phyloP scores from a whole-genome alignment of 2,888 invertebrate species.

The Timema podura region DNA sequence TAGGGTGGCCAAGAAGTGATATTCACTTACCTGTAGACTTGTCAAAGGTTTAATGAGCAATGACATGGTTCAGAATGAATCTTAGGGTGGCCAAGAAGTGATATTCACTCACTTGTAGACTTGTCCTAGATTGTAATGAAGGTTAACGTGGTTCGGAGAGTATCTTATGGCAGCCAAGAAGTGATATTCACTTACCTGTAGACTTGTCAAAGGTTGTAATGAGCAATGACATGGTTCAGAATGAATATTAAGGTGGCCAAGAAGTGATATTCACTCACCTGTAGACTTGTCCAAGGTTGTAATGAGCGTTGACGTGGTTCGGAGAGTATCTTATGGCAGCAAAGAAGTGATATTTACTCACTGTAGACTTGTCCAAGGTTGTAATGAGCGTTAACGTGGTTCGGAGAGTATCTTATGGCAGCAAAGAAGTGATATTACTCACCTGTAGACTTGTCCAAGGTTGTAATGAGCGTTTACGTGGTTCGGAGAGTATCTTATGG shows the following conservation, averaged over 20 bases:
- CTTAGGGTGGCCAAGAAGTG: too few relatives aligned
- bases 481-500: conserved; percentile 66
- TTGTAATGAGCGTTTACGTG: conserved; percentile 84
- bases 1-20: too few relatives aligned
- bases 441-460: conserved; percentile 78
- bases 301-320: conserved; percentile 77
- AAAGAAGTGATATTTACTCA: conserved; percentile 73
- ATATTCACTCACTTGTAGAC: too few relatives aligned
- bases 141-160: too few relatives aligned
- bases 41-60: conserved; percentile 46
- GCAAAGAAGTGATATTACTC: conserved; percentile 62
- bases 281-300: conserved; percentile 77
- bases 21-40: conserved; percentile 66
- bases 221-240: conserved; percentile 54
- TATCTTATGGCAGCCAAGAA: too few relatives aligned
- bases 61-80: too few relatives aligned
- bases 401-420: conserved; percentile 77
- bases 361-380: conserved; percentile 71
- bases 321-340: conserved; percentile 68
- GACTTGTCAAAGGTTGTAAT: conserved; percentile 78
- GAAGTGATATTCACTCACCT: conserved; percentile 53
- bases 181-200: conserved; percentile 59
- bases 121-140: too few relatives aligned
- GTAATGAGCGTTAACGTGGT: conserved; percentile 82
- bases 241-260: too few relatives aligned